phyloP scores from a whole-genome alignment of 2,113 vertebrate genomes.

The Thamnaconus septentrionalis region DNA sequence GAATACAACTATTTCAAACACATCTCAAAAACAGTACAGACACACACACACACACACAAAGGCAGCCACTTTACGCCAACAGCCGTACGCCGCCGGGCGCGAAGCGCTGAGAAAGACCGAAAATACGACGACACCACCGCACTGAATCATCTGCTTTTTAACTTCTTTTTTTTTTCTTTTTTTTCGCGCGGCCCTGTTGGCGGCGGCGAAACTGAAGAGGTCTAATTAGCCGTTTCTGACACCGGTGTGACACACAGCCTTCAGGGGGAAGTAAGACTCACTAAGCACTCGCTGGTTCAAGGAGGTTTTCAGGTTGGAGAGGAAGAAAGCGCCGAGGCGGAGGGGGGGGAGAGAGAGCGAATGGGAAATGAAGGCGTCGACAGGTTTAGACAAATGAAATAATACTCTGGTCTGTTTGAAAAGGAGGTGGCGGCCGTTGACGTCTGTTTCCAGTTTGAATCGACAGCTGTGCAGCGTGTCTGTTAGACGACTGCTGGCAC shows the following conservation, averaged over 20 bases:
- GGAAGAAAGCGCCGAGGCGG: conserved; percentile 9
- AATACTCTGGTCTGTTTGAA: conserved; percentile 44
- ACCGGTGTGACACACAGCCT: conserved; percentile 71
- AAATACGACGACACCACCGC: conserved; percentile 41
- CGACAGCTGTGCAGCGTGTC: conserved; percentile 10
- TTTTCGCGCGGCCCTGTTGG: conserved; percentile 50
- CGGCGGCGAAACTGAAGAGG: conserved; percentile 57
- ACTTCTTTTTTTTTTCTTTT: too few relatives aligned
- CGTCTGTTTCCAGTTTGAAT: conserved; percentile 29
- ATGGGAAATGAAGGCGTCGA: conserved; percentile 36
- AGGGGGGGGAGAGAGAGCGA: conserved; percentile 24
- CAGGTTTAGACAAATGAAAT: conserved; percentile 46
- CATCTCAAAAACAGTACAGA: conserved; percentile 5
- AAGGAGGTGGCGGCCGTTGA: conserved; percentile 40
- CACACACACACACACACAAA: conserved; percentile 2
- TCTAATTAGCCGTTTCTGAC: conserved; percentile 78
- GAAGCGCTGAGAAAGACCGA: conserved; percentile 28
- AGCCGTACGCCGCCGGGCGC: conserved; percentile 11
- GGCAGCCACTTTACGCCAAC: background rate
- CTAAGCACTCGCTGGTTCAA: conserved; percentile 59
- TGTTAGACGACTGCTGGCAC: conserved; percentile 1
- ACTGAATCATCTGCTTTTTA: conserved; percentile 58
- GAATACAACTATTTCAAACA: conserved; percentile 3
- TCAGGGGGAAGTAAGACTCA: conserved; percentile 61
- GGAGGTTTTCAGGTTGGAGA: conserved; percentile 57